Evolutionary conservation across 2,888 invertebrate genomes (phyloP).

Genomic region (Latrodectus elegans): DNA sequence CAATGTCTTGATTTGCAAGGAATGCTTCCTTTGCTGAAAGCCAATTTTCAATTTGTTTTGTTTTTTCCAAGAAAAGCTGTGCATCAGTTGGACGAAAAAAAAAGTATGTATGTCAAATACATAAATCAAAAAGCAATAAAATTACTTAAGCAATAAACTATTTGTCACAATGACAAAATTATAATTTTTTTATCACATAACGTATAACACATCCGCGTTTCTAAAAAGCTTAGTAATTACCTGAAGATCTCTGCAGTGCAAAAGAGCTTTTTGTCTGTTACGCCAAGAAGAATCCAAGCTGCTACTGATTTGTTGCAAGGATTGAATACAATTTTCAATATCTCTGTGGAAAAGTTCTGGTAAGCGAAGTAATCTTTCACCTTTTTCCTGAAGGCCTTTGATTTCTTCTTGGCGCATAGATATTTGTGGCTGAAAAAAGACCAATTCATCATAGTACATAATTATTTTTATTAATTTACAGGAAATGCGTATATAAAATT

Average conservation of each 20-base stretch:
- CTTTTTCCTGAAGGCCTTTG: slow-evolving; percentile 32
- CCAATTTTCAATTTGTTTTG: slow-evolving; percentile 93
- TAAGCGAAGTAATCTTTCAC: slow-evolving; percentile 12
- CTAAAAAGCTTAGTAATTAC: slow-evolving; percentile 10
- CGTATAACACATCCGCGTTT: too few species aligned
- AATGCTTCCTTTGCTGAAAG: slow-evolving; percentile 95
- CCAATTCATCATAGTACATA: too few species aligned
- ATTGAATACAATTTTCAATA: slow-evolving; percentile 27
- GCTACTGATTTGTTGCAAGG: slow-evolving; percentile 21
- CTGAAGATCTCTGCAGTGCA: slow-evolving; percentile 45
- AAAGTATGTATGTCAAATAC: neutral
- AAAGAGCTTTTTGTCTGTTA: slow-evolving; percentile 26
- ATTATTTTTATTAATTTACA: too few species aligned
- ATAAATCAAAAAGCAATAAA: neutral
- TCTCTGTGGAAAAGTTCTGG: neutral
- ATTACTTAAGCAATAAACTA: too few species aligned
- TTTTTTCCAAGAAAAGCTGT: slow-evolving; percentile 86
- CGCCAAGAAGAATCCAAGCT: slow-evolving; percentile 38
- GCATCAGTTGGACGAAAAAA: neutral
- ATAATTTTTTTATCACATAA: too few species aligned
- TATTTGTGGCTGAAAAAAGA: slow-evolving; percentile 38
- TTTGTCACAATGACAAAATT: too few species aligned
- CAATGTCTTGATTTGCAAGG: slow-evolving; percentile 95
- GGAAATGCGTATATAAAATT: too few species aligned
- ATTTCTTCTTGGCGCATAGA: slow-evolving; percentile 41